Conservation (phyloP, 2,888 invertebrate species). For the Cantharis rustica region DNA sequence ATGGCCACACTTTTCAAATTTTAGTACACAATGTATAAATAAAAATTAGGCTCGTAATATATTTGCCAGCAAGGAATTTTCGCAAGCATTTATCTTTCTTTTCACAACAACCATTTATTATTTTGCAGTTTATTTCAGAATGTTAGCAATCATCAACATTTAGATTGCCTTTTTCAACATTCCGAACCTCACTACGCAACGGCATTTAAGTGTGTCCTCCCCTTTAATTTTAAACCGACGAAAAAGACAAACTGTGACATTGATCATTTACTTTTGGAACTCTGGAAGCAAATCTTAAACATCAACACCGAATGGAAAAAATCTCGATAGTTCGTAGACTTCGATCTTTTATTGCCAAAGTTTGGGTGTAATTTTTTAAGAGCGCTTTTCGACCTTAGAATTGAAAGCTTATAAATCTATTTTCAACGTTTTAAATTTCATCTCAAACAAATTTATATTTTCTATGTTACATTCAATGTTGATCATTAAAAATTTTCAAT, state of each 20-base stretch:
- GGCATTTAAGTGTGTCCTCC: background rate
- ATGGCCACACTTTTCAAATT: conserved; percentile 10
- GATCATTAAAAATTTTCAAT: background rate
- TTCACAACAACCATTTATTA: background rate
- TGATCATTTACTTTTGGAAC: background rate
- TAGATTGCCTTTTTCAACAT: background rate
- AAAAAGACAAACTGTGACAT: background rate
- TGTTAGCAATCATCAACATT: background rate
- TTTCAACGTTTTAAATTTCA: background rate
- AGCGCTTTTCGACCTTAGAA: background rate
- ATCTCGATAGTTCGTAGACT: background rate
- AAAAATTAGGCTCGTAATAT: conserved; percentile 2
- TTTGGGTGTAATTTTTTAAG: background rate
- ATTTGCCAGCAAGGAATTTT: background rate
- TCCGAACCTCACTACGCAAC: background rate
- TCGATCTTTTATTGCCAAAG: background rate
- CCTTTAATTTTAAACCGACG: background rate
- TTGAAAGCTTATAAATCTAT: background rate
- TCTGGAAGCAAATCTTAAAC: background rate
- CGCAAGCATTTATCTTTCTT: background rate
- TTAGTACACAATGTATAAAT: conserved; percentile 9
- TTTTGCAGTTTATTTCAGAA: background rate
- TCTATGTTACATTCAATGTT: background rate
- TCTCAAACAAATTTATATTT: background rate
- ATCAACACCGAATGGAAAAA: background rate